Conservation (phyloP, 2,113 vertebrate genomes). For the Corvus hawaiiensis region DNA sequence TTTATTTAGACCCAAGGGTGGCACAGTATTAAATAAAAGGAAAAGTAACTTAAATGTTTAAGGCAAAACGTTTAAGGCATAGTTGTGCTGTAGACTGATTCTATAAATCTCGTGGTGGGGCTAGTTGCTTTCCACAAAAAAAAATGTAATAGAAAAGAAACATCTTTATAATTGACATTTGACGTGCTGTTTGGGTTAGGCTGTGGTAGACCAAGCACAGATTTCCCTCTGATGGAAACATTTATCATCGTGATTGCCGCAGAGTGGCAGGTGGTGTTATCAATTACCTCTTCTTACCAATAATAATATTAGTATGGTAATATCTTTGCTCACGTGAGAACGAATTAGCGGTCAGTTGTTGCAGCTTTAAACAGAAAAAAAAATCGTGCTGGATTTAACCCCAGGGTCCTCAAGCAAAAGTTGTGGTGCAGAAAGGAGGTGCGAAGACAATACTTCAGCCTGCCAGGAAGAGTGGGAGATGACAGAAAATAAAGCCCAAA, state of each 20-base stretch:
- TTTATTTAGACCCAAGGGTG: not conserved
- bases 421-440: not conserved
- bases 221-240: slow-evolving; percentile 79
- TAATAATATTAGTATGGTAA: slow-evolving; percentile 84
- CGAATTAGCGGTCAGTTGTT: slow-evolving; percentile 65
- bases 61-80: not conserved
- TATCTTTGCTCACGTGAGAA: slow-evolving; percentile 73
- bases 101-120: not conserved
- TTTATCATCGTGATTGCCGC: slow-evolving; percentile 80
- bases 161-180: slow-evolving; percentile 81
- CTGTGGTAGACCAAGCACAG: slow-evolving; percentile 74
- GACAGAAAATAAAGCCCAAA: slow-evolving; percentile 11
- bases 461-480: not conserved
- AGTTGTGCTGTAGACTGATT: not conserved
- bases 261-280: slow-evolving; percentile 82
- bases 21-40: not conserved
- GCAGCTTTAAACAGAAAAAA: slow-evolving; percentile 34
- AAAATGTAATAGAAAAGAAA: slow-evolving; percentile 67
- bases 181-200: slow-evolving; percentile 75
- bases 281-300: slow-evolving; percentile 81
- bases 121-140: not conserved
- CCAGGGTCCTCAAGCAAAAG: slow-evolving; percentile 53
- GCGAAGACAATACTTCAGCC: slow-evolving; percentile 1
- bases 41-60: not conserved
- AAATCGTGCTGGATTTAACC: slow-evolving; percentile 41